Evolutionary conservation across 2,113 vertebrate species (phyloP).

Genomic region (Hucho hucho): DNA sequence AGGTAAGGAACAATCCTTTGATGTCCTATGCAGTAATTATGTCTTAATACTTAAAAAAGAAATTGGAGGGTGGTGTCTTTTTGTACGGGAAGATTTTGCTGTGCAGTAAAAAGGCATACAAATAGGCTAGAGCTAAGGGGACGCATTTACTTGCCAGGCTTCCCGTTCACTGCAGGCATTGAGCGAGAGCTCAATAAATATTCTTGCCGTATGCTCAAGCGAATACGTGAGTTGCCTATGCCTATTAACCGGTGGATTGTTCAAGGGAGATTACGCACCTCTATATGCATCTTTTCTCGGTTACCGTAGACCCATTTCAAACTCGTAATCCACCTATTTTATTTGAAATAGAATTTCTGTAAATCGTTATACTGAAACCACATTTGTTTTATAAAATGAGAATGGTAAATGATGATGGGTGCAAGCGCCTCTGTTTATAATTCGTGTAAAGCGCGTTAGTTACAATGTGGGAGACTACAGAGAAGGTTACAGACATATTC

Average conservation of each 20-base stretch:
- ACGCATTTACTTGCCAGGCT: constrained; percentile 81
- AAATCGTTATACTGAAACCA: too few species aligned
- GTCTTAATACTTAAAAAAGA: constrained; percentile 24
- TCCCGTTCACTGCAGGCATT: constrained; percentile 84
- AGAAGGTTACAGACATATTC: too few species aligned
- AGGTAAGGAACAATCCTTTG: constrained; percentile 76
- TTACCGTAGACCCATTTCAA: too few species aligned
- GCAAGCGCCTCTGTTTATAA: too few species aligned
- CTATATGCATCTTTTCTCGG: not conserved
- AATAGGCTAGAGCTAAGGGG: constrained; percentile 51
- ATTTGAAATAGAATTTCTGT: not conserved
- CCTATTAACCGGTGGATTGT: constrained; percentile 65
- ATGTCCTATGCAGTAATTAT: constrained; percentile 36
- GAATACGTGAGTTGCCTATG: constrained; percentile 82
- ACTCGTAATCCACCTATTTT: too few species aligned
- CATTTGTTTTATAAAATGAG: too few species aligned
- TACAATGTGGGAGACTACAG: too few species aligned
- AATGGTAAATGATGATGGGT: too few species aligned
- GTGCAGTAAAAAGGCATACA: constrained; percentile 18
- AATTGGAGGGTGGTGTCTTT: not conserved
- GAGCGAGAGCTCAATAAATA: constrained; percentile 85
- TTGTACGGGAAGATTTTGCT: constrained; percentile 15
- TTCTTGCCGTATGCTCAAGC: constrained; percentile 86
- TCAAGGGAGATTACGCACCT: constrained; percentile 24
- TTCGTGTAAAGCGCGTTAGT: too few species aligned